Conservation (phyloP, 1,140 invertebrate species). For the Rhagoletis pomonella region DNA sequence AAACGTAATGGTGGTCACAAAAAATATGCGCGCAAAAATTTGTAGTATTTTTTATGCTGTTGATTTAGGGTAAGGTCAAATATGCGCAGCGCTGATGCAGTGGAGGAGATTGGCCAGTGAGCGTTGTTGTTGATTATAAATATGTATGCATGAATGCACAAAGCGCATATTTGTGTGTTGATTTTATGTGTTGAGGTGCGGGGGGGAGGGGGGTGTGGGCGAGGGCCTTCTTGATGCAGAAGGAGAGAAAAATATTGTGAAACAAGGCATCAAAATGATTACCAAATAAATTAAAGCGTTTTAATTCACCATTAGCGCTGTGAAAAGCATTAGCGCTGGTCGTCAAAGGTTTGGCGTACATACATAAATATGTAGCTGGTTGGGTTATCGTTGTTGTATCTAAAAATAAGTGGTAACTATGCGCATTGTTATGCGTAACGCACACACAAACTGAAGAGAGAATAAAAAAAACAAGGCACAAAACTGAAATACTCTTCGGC, state of each 20-base stretch:
- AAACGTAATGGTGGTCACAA: not conserved
- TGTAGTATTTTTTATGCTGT: not conserved
- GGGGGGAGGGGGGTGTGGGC: not conserved
- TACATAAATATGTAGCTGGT: no score
- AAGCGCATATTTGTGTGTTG: not conserved
- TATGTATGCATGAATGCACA: not conserved
- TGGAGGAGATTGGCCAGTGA: no score
- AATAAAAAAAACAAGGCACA: not conserved
- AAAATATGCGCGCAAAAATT: not conserved
- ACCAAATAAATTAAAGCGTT: conserved; percentile 9
- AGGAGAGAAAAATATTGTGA: not conserved
- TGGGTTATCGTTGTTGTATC: not conserved
- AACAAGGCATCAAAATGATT: not conserved
- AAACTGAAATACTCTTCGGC: not conserved
- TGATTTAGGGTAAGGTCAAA: conserved; percentile 16
- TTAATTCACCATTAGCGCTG: not conserved
- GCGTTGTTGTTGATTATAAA: no score
- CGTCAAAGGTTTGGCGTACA: not conserved
- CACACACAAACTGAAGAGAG: not conserved
- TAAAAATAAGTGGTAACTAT: conserved; percentile 33
- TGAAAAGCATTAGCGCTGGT: not conserved
- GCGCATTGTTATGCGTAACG: conserved; percentile 27
- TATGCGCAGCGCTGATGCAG: not conserved
- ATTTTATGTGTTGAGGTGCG: not conserved
- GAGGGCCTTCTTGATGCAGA: no score